These are phyloP conservation scores for Conus betulinus DNA, from an alignment of 1,140 invertebrate species.

Conservation along the genomic window DNA sequence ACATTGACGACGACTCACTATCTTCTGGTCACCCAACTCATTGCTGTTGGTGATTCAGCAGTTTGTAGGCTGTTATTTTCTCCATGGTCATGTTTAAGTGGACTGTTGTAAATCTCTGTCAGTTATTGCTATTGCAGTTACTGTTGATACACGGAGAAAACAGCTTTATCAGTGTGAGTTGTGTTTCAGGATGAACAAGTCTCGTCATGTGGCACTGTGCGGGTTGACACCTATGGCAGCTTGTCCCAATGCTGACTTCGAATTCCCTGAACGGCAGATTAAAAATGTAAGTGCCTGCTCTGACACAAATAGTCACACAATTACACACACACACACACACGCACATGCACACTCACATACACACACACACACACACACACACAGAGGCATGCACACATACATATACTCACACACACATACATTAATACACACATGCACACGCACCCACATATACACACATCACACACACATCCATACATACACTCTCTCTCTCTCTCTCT, in stretches of 20 bases:
- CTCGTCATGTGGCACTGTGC: conserved; percentile 18
- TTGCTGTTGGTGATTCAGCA: too few relatives aligned
- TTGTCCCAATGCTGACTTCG: background rate
- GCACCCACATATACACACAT: too few relatives aligned
- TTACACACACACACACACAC: too few relatives aligned
- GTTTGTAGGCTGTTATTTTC: background rate
- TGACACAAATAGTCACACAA: background rate
- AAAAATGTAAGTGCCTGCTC: conserved; percentile 10
- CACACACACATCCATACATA: too few relatives aligned
- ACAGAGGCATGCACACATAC: background rate
- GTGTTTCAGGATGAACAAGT: conserved; percentile 25
- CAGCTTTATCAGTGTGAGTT: too few relatives aligned
- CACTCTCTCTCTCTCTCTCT: too few relatives aligned
- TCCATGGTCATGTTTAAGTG: background rate
- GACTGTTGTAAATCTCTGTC: too few relatives aligned
- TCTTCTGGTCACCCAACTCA: background rate
- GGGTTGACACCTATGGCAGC: background rate
- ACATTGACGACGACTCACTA: background rate
- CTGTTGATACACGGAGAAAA: background rate
- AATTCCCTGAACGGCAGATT: background rate
- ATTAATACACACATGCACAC: too few relatives aligned
- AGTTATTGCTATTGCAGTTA: background rate
- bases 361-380: background rate
- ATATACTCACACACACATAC: too few relatives aligned
- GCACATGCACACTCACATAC: background rate